Conservation (phyloP, 2,113 vertebrate species). For the Mesitornis unicolor region DNA sequence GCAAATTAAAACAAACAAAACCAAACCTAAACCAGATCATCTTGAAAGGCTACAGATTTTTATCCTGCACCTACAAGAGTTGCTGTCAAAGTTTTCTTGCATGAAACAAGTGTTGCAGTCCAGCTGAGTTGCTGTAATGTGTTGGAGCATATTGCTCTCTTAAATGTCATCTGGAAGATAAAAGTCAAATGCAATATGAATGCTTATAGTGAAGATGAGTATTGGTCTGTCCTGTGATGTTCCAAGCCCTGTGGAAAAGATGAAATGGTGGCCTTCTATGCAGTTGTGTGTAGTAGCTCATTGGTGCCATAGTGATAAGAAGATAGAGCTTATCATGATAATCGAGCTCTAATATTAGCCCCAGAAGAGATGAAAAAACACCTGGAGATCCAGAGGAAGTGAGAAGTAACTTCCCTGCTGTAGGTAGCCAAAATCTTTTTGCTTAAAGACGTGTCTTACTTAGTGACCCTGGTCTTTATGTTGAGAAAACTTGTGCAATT, state of each 20-base stretch:
- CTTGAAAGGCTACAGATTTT: neutral
- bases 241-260: neutral
- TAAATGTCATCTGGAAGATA: neutral
- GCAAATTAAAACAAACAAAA: neutral
- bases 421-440: neutral
- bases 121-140: neutral
- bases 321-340: neutral
- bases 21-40: neutral
- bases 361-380: neutral
- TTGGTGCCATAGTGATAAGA: neutral
- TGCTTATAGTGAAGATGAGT: neutral
- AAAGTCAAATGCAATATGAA: neutral
- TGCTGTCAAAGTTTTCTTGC: neutral
- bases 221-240: neutral
- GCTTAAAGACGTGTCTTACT: neutral
- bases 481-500: rapidly evolving
- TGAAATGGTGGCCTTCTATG: neutral
- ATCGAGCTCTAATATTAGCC: neutral
- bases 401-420: neutral
- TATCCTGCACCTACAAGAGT: neutral
- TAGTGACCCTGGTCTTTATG: neutral
- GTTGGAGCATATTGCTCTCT: neutral
- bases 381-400: neutral
- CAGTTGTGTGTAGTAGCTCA: neutral
- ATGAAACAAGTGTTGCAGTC: neutral